Conservation (phyloP, 2,113 vertebrate species). For the Peromyscus californicus region DNA sequence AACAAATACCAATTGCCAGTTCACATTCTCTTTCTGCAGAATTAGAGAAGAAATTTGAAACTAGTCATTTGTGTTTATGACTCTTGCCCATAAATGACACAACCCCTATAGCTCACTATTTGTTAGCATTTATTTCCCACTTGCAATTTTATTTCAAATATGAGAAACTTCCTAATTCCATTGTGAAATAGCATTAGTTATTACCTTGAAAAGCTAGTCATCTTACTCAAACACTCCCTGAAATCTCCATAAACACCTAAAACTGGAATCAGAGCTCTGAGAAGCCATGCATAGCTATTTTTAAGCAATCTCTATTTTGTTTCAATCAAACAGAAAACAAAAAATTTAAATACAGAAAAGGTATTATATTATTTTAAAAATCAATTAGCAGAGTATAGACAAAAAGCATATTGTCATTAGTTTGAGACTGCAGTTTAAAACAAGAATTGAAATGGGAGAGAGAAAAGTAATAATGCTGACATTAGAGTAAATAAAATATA, state of each 20-base stretch:
- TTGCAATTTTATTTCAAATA: constrained; percentile 68
- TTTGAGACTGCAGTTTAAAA: constrained; percentile 49
- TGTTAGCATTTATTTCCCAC: constrained; percentile 60
- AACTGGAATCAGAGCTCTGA: background rate
- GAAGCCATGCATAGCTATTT: background rate
- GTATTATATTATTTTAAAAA: background rate
- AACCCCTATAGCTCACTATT: constrained; percentile 26
- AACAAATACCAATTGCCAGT: constrained; percentile 64
- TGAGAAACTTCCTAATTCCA: constrained; percentile 44
- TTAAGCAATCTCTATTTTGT: background rate
- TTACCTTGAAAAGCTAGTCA: constrained; percentile 52
- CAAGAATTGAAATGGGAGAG: background rate
- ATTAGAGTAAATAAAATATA: background rate
- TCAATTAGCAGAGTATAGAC: background rate
- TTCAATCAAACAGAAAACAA: background rate
- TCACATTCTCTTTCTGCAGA: constrained; percentile 55
- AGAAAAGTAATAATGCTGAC: background rate
- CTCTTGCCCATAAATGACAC: constrained; percentile 49
- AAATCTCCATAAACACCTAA: background rate
- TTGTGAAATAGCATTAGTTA: constrained; percentile 30
- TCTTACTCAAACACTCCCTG: background rate
- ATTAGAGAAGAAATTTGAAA: constrained; percentile 64
- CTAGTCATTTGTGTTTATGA: constrained; percentile 64
- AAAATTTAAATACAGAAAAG: background rate
- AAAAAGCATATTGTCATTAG: background rate